Evolutionary conservation across 2,888 invertebrate genomes (phyloP).

Genomic region (Geophilus truncorum): DNA sequence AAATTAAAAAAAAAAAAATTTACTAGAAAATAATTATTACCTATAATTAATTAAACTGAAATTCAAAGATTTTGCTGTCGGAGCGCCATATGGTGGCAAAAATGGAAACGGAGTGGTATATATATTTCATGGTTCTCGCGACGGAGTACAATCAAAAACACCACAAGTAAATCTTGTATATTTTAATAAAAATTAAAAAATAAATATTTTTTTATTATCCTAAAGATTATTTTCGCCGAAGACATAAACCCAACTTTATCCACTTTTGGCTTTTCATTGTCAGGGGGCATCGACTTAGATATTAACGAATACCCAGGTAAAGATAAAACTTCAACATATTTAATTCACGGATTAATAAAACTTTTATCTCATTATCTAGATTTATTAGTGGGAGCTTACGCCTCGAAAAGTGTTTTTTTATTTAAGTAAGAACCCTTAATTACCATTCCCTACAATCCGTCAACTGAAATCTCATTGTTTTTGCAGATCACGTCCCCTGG

Average conservation of each 20-base stretch:
- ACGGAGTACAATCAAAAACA: slow-evolving; percentile 70
- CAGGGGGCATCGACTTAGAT: slow-evolving; percentile 92
- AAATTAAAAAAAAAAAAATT: too few relatives aligned
- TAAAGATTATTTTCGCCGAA: slow-evolving; percentile 54
- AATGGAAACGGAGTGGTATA: slow-evolving; percentile 83
- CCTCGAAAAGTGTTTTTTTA: slow-evolving; percentile 74
- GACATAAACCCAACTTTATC: slow-evolving; percentile 52
- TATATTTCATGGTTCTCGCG: slow-evolving; percentile 80
- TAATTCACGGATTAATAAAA: background rate
- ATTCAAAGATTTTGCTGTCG: slow-evolving; percentile 94
- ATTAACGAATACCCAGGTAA: slow-evolving; percentile 75
- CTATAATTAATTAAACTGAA: too few relatives aligned
- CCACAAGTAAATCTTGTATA: slow-evolving; percentile 61
- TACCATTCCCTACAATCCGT: too few relatives aligned
- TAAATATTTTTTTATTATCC: background rate
- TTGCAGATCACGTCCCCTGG: slow-evolving; percentile 74
- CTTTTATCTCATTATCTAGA: slow-evolving; percentile 57
- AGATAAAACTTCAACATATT: too few relatives aligned
- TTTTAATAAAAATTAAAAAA: too few relatives aligned
- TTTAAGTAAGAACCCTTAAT: slow-evolving; percentile 69
- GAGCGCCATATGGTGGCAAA: slow-evolving; percentile 76
- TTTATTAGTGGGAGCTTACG: slow-evolving; percentile 87
- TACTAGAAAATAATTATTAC: slow-evolving; percentile 33
- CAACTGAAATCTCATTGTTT: too few relatives aligned
- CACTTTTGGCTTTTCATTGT: slow-evolving; percentile 89